Evolutionary conservation across 2,113 vertebrate species (phyloP), one percentile per base, ranked within the genome.

Genomic region (Cranoglanis bouderius): DNA sequence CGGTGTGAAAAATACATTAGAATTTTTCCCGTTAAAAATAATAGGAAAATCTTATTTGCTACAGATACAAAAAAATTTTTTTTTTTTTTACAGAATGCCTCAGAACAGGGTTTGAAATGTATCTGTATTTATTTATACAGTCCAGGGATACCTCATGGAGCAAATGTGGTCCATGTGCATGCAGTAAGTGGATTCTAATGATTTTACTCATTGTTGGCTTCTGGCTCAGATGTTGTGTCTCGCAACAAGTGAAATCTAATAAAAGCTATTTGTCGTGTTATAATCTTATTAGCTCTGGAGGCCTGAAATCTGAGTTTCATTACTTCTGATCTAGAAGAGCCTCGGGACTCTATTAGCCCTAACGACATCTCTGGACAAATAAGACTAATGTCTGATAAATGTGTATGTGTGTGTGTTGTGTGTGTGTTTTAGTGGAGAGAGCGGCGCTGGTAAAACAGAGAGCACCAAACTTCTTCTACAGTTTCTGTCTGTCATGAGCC

Each of bases 401-500:
- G 0, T 89, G 85, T 74, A 29, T 86, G 88, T 74, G 61, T 89
- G 63, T 86, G 78, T 83, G 78, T 61, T 77, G 38, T 86, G 40
- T 74, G 85, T 88, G 86, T 86, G 70, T 40, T 78, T 65, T 94
- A 98, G 97, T 3, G 97, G 97, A 67, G 97, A 98, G 94, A 98
- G 97, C 6, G 97, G 97, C 70, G 97, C 97, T 65, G 97, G 97
- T 32, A 98, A 98, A 94, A 98, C 97, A 0, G 97, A 98, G 91
- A 98, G 97, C 93, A 98, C 97, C 40, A 98, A 98, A 91, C 91
- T 98, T 89, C 94, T 98, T 90, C 94, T 98, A 80, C 97, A 97
- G 94, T 98, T 98, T 85, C 94, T 98, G 89, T 98, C 97, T 2
- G 95, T 97, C 82, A 97, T 97, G 97, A 98, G 97, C 93, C 97